Percentiles rank a stretch among this genome's conserved stretches.
phyloP scores from a whole-genome alignment of 2,888 invertebrate species.

The Hypercompe scribonia region DNA sequence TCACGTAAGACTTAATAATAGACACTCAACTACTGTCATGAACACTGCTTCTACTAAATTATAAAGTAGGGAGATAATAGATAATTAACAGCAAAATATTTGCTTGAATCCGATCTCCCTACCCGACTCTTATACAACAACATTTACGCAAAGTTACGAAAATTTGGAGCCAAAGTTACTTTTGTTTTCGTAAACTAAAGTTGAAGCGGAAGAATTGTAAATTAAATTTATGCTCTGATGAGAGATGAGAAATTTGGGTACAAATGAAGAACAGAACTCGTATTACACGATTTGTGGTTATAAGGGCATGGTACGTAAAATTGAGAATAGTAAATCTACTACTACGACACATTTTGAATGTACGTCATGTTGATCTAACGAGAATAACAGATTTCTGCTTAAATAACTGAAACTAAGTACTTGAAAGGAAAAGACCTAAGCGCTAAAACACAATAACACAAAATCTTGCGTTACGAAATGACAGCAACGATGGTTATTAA shows the following conservation, averaged over 20 bases:
- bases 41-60: not conserved
- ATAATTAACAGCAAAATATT: not conserved
- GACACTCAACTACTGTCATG: not conserved
- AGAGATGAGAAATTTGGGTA: not conserved
- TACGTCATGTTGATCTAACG: too few relatives aligned
- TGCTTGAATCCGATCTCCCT: not conserved
- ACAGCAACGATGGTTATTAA: not conserved
- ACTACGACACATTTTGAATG: not conserved
- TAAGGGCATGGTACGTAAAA: not conserved
- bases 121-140: not conserved
- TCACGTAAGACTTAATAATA: not conserved
- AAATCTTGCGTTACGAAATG: not conserved
- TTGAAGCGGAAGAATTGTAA: not conserved
- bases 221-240: not conserved
- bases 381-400: too few relatives aligned
- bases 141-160: constrained; percentile 1
- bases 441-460: not conserved
- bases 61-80: not conserved
- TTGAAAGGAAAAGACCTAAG: too few relatives aligned
- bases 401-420: too few relatives aligned
- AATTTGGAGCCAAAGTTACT: not conserved
- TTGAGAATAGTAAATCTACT: not conserved
- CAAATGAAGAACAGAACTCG: not conserved
- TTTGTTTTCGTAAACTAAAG: not conserved
- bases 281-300: not conserved